Evolutionary conservation across 2,888 invertebrate species (phyloP), one percentile per base, ranked within the genome.

Genomic region (Lepeophtheirus nordmannii): DNA sequence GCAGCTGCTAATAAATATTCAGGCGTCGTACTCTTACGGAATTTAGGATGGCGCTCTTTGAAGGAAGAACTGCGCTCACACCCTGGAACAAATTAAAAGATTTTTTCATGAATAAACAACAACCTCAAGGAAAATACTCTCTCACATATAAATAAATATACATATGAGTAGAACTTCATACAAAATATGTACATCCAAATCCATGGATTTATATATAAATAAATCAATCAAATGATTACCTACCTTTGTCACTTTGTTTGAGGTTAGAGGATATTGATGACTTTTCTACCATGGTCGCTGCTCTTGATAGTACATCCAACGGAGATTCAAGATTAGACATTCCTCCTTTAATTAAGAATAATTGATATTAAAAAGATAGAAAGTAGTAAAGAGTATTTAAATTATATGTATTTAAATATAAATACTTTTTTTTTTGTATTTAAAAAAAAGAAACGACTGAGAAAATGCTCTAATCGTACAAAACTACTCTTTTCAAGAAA

Each of bases 231-330:
- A 11, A 46, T 11, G 11, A 11, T 20, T 20, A 57, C n/a, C 57
- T 11, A 22, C 20, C 57, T 30, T 57, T 20, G 57, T 57, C 23
- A 30, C n/a, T 57, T 57, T 20, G 57, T 57, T 12, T 20, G n/a
- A 11, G 57, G n/a, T 10, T 20, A 57, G 57, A 57, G 23, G 57
- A 22, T 57, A 30, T 20, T 10, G 60, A 60, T 17, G 38, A 23
- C 20, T 23, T 17, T 56, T 63, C 63, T 53, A 89, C 84, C 88
- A 89, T 89, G 23, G 88, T 88, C 23, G 89, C 89, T 68, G 89
- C 89, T 73, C 89, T 82, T 71, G 89, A 89, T 70, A 90, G 80
- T 71, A 90, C 89, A 74, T 89, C 89, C 75, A 89, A 78, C 69
- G 89, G 86, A 68, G 87, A 85, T 80, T 89, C 89, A 14, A 53